These are phyloP conservation scores for Platycheirus rosarum DNA, from an alignment of 2,888 invertebrate species.

Conservation along the genomic window DNA sequence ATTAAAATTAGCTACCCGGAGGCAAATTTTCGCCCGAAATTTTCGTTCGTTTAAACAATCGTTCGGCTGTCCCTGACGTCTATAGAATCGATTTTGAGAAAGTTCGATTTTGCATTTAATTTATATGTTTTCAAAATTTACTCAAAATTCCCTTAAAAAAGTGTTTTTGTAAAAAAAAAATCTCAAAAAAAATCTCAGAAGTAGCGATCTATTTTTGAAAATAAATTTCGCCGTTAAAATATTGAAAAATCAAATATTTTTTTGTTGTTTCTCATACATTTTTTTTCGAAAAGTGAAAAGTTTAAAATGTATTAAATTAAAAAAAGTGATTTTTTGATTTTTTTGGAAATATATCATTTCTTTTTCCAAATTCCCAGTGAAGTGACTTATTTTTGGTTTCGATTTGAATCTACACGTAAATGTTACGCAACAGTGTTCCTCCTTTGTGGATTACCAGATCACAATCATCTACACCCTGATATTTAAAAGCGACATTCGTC, in stretches of 20 bases:
- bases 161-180: conserved; percentile 18
- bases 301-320: background rate
- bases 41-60: conserved; percentile 40
- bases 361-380: conserved; percentile 32
- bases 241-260: background rate
- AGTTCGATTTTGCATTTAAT: conserved; percentile 59
- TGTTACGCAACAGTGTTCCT: conserved; percentile 67
- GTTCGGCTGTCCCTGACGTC: conserved; percentile 42
- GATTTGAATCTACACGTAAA: conserved; percentile 62
- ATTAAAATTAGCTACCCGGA: conserved; percentile 72
- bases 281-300: background rate
- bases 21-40: conserved; percentile 48
- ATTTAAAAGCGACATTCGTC: conserved; percentile 31
- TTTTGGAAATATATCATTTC: background rate
- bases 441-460: conserved; percentile 63
- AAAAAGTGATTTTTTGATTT: conserved; percentile 3
- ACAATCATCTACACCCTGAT: conserved; percentile 68
- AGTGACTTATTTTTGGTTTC: conserved; percentile 44
- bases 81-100: conserved; percentile 27
- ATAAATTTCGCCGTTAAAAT: conserved; percentile 5
- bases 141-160: conserved; percentile 9
- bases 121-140: background rate
- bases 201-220: conserved; percentile 66
- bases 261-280: background rate
- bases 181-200: conserved; percentile 16